Conservation (phyloP, 2,113 vertebrate species). For the Podiceps cristatus region DNA sequence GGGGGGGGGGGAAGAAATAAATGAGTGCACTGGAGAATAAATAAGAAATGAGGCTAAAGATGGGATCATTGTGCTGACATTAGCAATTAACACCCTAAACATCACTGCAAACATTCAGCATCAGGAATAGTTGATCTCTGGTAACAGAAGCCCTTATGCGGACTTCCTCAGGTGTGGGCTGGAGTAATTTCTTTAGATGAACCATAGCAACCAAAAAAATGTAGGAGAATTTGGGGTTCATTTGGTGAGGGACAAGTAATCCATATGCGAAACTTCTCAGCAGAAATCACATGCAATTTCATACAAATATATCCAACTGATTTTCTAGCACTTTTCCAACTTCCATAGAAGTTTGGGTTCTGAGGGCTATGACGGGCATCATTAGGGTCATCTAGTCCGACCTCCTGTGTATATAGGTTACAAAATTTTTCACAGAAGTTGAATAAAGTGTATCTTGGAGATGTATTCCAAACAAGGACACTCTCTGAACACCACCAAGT, state of each 20-base stretch:
- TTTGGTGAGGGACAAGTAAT: background rate
- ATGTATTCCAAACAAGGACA: background rate
- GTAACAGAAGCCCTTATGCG: background rate
- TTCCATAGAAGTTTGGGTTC: background rate
- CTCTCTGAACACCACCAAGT: background rate
- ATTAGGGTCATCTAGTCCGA: background rate
- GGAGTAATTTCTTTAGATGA: background rate
- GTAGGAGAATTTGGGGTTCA: accelerated
- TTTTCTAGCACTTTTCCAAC: background rate
- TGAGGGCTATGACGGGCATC: background rate
- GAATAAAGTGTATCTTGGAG: background rate
- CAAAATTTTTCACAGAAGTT: background rate
- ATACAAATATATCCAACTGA: background rate
- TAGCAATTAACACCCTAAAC: background rate
- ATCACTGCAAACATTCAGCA: background rate
- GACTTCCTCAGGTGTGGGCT: background rate
- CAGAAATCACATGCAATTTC: background rate
- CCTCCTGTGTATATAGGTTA: background rate
- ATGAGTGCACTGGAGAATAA: background rate
- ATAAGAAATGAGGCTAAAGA: background rate
- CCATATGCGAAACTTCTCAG: accelerated
- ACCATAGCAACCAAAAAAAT: background rate
- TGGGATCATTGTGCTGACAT: background rate
- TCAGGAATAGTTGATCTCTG: background rate
- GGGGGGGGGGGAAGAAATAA: no score